Percentiles rank a stretch among this genome's conserved stretches.
These are phyloP conservation scores for Pachymerium ferrugineum DNA, from an alignment of 2,888 invertebrate genomes.

Conservation along the genomic window DNA sequence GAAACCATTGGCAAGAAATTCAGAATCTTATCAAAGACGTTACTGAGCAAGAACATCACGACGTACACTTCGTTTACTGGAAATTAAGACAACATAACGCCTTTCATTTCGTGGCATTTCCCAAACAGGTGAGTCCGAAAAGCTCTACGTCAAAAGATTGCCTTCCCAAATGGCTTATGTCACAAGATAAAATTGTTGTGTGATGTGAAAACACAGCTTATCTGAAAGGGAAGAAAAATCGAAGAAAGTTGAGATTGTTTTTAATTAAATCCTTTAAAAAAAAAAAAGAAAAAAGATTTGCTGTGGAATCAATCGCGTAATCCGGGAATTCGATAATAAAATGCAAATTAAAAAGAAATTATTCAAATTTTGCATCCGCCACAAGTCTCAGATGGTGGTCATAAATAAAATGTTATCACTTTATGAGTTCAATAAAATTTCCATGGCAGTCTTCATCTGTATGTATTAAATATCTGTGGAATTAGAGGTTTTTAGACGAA, in stretches of 20 bases:
- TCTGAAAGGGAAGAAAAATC: too few species aligned
- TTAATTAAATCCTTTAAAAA: too few species aligned
- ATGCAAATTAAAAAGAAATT: slow-evolving; percentile 8
- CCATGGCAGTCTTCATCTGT: not conserved
- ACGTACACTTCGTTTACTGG: not conserved
- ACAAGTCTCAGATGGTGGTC: not conserved
- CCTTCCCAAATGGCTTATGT: not conserved
- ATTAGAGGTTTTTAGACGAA: not conserved
- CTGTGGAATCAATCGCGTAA: not conserved
- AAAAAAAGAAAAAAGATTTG: too few species aligned
- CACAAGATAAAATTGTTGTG: too few species aligned
- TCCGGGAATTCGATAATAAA: not conserved
- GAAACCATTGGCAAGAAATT: not conserved
- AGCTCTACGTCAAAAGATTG: not conserved
- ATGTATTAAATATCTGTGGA: not conserved
- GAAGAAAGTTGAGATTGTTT: too few species aligned
- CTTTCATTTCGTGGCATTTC: not conserved
- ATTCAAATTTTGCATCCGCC: slow-evolving; percentile 4
- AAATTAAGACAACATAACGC: not conserved
- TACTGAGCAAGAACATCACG: not conserved
- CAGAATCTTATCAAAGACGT: not conserved
- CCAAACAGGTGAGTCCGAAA: not conserved
- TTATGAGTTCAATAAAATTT: slow-evolving; percentile 4
- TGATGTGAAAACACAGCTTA: too few species aligned
- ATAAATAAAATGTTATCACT: slow-evolving; percentile 13